Evolutionary conservation across 2,888 invertebrate species (phyloP).

Genomic region (Microctonus brassicae): DNA sequence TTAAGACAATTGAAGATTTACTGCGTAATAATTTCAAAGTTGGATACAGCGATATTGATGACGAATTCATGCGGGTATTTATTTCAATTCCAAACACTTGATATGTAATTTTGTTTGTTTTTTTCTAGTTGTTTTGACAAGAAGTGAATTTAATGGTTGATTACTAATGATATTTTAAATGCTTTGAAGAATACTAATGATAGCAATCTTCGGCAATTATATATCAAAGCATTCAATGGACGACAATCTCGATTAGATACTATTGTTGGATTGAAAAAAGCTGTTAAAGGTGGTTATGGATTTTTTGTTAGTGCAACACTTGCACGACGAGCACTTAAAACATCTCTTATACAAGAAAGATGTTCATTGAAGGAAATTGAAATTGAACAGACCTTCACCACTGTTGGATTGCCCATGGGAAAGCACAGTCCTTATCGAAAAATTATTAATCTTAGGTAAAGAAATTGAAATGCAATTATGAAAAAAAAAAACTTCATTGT

Average conservation of each 20-base stretch:
- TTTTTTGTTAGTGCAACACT: constrained; percentile 76
- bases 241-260: constrained; percentile 60
- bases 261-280: constrained; percentile 71
- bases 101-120: background rate
- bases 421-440: constrained; percentile 74
- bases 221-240: constrained; percentile 67
- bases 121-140: background rate
- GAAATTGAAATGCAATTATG: background rate
- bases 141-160: background rate
- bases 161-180: too few relatives aligned
- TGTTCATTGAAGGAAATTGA: constrained; percentile 74
- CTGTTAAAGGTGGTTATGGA: constrained; percentile 73
- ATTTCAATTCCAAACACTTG: too few relatives aligned
- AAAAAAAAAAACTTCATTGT: too few relatives aligned
- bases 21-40: constrained; percentile 74
- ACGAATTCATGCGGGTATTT: constrained; percentile 75
- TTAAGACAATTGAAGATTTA: constrained; percentile 75
- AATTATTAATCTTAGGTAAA: constrained; percentile 73
- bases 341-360: constrained; percentile 66
- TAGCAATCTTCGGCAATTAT: constrained; percentile 72
- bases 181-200: constrained; percentile 72
- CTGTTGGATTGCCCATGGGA: constrained; percentile 74
- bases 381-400: constrained; percentile 73
- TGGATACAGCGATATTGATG: constrained; percentile 76
- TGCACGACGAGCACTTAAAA: constrained; percentile 72